Evolutionary conservation across 2,888 invertebrate genomes (phyloP).

Genomic region (Cinara cedri): DNA sequence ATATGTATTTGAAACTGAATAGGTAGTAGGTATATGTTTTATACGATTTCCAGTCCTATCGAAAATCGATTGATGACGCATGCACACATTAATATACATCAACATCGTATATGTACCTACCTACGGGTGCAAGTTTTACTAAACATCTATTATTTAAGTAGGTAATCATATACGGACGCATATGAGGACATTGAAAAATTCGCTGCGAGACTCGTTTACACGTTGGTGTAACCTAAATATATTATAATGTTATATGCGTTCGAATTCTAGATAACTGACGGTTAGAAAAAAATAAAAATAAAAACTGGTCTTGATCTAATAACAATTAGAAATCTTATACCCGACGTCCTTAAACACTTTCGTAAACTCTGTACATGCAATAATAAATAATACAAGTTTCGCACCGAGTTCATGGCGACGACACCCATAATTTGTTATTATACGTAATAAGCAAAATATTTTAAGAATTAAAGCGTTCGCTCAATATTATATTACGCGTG

Average conservation of each 20-base stretch:
- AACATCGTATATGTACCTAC: too few relatives aligned
- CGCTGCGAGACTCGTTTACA: not conserved
- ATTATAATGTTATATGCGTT: conserved; percentile 1
- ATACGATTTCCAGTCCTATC: too few relatives aligned
- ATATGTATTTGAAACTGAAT: too few relatives aligned
- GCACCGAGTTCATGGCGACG: not conserved
- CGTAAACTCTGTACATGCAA: not conserved
- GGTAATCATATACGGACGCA: not conserved
- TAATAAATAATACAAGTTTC: not conserved
- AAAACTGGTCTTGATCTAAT: conserved; percentile 10
- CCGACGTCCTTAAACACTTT: conserved; percentile 12
- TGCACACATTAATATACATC: too few relatives aligned
- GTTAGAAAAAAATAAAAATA: not conserved
- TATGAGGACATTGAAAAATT: not conserved
- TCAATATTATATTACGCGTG: too few relatives aligned
- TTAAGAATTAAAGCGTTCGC: not conserved
- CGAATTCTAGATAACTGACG: not conserved
- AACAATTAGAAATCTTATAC: conserved; percentile 3
- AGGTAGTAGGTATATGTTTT: too few relatives aligned
- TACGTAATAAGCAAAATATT: not conserved
- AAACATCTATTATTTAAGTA: not conserved
- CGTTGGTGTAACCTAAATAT: not conserved
- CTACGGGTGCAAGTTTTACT: conserved; percentile 10
- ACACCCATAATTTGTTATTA: too few relatives aligned
- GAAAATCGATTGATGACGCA: conserved; percentile 4